phyloP scores from a whole-genome alignment of 2,113 vertebrate species.

The Hoplias malabaricus region DNA sequence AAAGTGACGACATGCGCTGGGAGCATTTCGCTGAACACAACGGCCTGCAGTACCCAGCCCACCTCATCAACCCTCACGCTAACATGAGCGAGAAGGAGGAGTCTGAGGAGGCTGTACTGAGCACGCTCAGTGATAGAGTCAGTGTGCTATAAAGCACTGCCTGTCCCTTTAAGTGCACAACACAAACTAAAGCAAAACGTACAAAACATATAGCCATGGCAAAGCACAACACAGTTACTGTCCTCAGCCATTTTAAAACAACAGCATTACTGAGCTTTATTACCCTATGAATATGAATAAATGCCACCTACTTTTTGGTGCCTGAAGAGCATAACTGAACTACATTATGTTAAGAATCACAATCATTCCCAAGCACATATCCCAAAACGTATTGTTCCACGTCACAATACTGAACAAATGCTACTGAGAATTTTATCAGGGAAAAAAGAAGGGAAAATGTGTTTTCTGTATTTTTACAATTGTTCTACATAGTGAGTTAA shows the following conservation, averaged over 20 bases:
- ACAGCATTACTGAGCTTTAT: constrained; percentile 31
- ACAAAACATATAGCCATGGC: constrained; percentile 8
- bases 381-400: background rate
- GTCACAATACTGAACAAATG: background rate
- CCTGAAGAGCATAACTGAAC: constrained; percentile 30
- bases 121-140: constrained; percentile 91
- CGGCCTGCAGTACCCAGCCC: constrained; percentile 83
- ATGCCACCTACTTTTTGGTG: constrained; percentile 25
- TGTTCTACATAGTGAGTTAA: background rate
- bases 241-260: constrained; percentile 18
- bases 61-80: constrained; percentile 73
- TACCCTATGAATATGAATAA: background rate
- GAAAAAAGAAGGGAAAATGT: background rate
- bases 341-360: constrained; percentile 7
- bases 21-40: constrained; percentile 85
- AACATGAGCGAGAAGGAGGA: constrained; percentile 72
- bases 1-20: constrained; percentile 95
- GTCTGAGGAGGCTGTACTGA: constrained; percentile 84
- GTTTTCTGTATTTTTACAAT: background rate
- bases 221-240: background rate
- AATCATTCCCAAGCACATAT: background rate
- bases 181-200: constrained; percentile 29
- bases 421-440: background rate
- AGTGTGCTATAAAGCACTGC: constrained; percentile 86
- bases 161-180: constrained; percentile 38